Evolutionary conservation across 2,888 invertebrate genomes (phyloP).

Genomic region (Ophonus ardosiacus): DNA sequence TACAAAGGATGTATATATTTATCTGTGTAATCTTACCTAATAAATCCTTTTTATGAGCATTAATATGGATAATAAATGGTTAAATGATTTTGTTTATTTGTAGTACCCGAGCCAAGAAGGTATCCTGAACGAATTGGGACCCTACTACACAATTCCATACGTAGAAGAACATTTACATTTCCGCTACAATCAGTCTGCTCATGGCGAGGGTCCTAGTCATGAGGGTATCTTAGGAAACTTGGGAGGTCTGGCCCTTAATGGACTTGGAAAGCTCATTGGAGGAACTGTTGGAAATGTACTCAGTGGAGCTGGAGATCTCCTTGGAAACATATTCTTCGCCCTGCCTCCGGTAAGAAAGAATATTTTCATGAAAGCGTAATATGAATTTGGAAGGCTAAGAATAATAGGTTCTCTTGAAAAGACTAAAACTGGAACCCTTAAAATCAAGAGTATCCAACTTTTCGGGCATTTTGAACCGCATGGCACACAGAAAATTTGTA

Average conservation of each 20-base stretch:
- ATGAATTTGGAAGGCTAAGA: no score
- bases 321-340: not conserved
- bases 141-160: not conserved
- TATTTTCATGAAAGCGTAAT: not conserved
- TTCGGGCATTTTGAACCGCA: no score
- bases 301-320: not conserved
- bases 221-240: slow-evolving; percentile 21
- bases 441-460: no score
- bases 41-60: no score
- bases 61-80: no score
- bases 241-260: not conserved
- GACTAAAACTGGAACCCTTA: no score
- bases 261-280: not conserved
- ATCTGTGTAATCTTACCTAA: no score
- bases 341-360: not conserved
- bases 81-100: not conserved
- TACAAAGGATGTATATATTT: no score
- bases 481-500: no score
- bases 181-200: not conserved
- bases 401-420: no score
- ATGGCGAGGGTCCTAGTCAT: not conserved
- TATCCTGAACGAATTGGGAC: not conserved
- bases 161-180: not conserved
- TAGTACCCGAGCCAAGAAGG: not conserved
- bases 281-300: not conserved